A percentile compares a stretch with the other conserved stretches of the same genome.
Conservation (phyloP, 2,888 invertebrate species). For the Cheiracanthium punctorium region DNA sequence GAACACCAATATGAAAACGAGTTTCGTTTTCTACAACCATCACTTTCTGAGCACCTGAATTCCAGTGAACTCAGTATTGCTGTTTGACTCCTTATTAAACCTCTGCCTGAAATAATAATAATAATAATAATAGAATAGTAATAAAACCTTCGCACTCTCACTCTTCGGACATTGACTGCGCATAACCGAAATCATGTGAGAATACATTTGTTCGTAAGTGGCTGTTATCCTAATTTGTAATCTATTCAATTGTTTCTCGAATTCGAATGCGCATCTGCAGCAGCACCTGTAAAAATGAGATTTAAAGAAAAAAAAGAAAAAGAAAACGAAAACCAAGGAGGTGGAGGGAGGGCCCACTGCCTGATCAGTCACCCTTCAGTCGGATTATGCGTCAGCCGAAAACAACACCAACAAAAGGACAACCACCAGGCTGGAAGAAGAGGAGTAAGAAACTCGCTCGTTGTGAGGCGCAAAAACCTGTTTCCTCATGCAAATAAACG, state of each 20-base stretch:
- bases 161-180: neutral
- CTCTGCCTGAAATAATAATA: no score
- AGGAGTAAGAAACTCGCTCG: conserved; percentile 2
- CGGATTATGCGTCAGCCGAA: conserved; percentile 10
- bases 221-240: conserved; percentile 2
- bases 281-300: neutral
- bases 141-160: neutral
- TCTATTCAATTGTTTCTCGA: conserved; percentile 7
- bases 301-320: no score
- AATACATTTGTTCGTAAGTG: conserved; percentile 5
- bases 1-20: no score
- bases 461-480: conserved; percentile 1
- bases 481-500: conserved; percentile 13
- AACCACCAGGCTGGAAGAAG: neutral
- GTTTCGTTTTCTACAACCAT: no score
- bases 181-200: neutral
- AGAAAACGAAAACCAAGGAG: neutral
- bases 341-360: neutral
- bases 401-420: conserved; percentile 4
- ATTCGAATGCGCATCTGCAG: neutral
- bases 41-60: no score
- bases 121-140: no score
- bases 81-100: no score
- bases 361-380: conserved; percentile 10
- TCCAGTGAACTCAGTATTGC: no score